Evolutionary conservation across 1,140 invertebrate species (phyloP).

Genomic region (Caenorhabditis tropicalis): DNA sequence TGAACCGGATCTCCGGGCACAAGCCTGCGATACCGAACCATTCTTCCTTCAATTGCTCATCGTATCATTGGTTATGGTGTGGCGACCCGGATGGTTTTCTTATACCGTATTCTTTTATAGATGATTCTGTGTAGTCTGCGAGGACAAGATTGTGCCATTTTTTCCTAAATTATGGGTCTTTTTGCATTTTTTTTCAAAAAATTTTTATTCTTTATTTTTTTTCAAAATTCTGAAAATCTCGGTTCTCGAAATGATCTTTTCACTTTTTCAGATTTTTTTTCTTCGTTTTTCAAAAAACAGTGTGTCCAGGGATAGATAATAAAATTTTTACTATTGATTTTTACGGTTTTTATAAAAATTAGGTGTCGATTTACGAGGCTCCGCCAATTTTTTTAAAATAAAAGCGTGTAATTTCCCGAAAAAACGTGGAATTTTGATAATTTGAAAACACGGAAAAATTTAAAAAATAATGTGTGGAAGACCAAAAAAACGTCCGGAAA

Average conservation of each 20-base stretch:
- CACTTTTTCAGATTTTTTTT: neutral
- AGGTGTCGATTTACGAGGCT: no score
- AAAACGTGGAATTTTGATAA: no score
- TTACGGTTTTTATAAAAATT: no score
- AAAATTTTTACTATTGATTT: neutral
- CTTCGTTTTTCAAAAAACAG: neutral
- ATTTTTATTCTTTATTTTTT: neutral
- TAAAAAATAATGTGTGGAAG: no score
- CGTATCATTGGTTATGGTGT: neutral
- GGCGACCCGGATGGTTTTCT: slow-evolving; percentile 18
- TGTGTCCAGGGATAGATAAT: neutral
- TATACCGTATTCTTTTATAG: neutral
- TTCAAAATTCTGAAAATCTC: neutral
- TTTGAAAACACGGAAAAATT: no score
- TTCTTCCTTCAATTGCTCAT: slow-evolving; percentile 10
- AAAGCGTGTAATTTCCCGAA: no score
- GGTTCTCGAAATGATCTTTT: slow-evolving; percentile 32
- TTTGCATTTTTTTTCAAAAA: neutral
- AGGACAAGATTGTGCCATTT: neutral
- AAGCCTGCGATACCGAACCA: slow-evolving; percentile 5
- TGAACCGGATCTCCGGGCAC: slow-evolving; percentile 58
- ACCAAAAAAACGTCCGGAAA: no score
- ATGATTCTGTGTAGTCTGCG: neutral
- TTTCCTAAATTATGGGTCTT: neutral
- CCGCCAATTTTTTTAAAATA: no score